Evolutionary conservation across 2,797 vertebrate species (phyloP).

Genomic region (Rhinatrema bivittatum): DNA sequence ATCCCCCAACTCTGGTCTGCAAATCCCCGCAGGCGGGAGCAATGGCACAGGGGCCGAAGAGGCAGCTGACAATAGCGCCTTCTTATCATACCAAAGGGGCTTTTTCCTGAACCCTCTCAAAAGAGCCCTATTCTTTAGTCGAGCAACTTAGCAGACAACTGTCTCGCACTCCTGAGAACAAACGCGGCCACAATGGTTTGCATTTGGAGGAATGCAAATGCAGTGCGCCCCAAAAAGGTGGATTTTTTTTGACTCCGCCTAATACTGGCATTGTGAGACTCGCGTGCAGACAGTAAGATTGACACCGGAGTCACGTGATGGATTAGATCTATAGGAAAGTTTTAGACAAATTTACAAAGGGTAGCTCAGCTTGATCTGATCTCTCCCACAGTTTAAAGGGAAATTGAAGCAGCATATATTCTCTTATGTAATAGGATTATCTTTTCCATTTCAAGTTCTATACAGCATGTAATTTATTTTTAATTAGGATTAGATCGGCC

Average conservation of each 20-base stretch:
- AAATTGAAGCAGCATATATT: conserved; percentile 53
- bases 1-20: conserved; percentile 13
- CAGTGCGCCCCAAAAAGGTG: conserved; percentile 38
- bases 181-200: conserved; percentile 62
- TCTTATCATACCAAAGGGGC: conserved; percentile 74
- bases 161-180: conserved; percentile 66
- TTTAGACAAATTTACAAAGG: conserved; percentile 35
- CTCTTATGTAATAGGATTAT: conserved; percentile 70
- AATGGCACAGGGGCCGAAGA: conserved; percentile 36
- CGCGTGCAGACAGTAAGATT: conserved; percentile 70
- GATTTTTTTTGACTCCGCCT: conserved; percentile 48
- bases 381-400: conserved; percentile 42
- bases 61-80: conserved; percentile 54
- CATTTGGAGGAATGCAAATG: conserved; percentile 64
- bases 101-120: conserved; percentile 43
- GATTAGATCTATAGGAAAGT: conserved; percentile 30
- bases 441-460: conserved; percentile 64
- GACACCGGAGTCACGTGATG: conserved; percentile 56
- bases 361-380: conserved; percentile 24
- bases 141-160: conserved; percentile 58
- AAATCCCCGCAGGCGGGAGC: conserved; percentile 28
- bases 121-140: conserved; percentile 44
- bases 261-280: conserved; percentile 74
- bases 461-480: conserved; percentile 77
- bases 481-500: conserved; percentile 76